phyloP scores from a whole-genome alignment of 1,140 invertebrate species.

The Diabrotica virgifera region DNA sequence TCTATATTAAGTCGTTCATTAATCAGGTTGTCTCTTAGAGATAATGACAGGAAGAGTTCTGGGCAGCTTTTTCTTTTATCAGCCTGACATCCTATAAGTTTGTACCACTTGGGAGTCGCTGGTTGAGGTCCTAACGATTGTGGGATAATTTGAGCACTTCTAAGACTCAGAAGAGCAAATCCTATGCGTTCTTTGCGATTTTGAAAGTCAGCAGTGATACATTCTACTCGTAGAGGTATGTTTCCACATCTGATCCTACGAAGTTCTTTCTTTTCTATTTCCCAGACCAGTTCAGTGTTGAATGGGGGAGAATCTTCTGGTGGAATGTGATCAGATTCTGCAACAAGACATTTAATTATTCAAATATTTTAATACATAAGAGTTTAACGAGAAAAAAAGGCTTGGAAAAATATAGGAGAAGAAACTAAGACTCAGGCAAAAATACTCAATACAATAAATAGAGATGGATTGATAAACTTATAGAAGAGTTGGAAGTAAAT shows the following conservation, averaged over 20 bases:
- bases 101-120: conserved; percentile 50
- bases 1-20: conserved; percentile 19
- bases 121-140: conserved; percentile 21
- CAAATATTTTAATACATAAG: neutral
- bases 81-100: conserved; percentile 49
- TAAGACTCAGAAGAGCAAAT: conserved; percentile 51
- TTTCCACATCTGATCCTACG: conserved; percentile 53
- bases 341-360: conserved; percentile 12
- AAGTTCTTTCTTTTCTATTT: conserved; percentile 50
- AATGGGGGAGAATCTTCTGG: conserved; percentile 47
- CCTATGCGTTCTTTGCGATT: conserved; percentile 51
- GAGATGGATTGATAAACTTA: too few species aligned
- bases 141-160: conserved; percentile 51
- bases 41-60: conserved; percentile 51
- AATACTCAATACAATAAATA: too few species aligned
- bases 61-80: conserved; percentile 51
- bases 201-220: conserved; percentile 47
- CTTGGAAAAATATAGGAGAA: too few species aligned
- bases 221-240: conserved; percentile 53
- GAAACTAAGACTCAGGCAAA: too few species aligned
- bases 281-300: conserved; percentile 53
- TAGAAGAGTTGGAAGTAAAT: too few species aligned
- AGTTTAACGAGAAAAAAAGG: too few species aligned
- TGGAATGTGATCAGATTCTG: conserved; percentile 50
- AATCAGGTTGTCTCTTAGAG: conserved; percentile 47